Base-by-base conservation (phyloP, 1,140 invertebrate species). In the Brachionus plicatilis region DNA sequence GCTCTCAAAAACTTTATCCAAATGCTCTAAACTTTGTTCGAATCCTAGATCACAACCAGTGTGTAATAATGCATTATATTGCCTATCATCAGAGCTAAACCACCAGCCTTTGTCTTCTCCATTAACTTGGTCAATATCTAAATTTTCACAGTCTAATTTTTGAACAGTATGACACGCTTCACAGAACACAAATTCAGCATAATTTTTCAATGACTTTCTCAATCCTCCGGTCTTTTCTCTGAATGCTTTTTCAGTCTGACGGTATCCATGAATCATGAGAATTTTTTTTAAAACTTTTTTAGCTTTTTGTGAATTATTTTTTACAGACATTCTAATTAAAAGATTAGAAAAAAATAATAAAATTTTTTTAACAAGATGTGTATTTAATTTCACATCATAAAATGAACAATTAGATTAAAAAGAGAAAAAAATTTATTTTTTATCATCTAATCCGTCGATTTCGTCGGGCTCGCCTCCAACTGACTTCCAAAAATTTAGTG, bases 181-280 rank as follows among this genome's bases (percentile, higher is more conserved):
- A 24, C 70, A 50, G n/a, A 66, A 85, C 11, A 78, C 43, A 66
- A 85, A 85, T n/a, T 85, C 72, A 11, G 72, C 84, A 33, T 33
- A 27, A 50, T 68, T 66, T 78, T 68, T 78, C 27, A 66, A 79
- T 12, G 50, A 65, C 43, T 85, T 85, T 33, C 84, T 65, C 12
- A 85, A 29, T n/a, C 50, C 45, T 7, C 84, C 84, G 9, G 60
- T 78, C 37, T 80, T 78, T 53, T 85, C 72, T 43, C 60, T 27
- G 41, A 85, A 85, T 6, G 50, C 12, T 50, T 66, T 78, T 56
- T 43, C 72, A 50, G 20, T 78, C 37, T 85, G 84, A 29, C 84
- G 72, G 47, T 85, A 85, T 9, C 84, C 84, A 53, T 85, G 84
- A 24, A 85, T 33, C 65, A 68, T 70, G 0, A 84, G 33, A 37